These are phyloP conservation scores for Amyelois transitella DNA, from an alignment of 1,140 invertebrate genomes.

Conservation along the genomic window DNA sequence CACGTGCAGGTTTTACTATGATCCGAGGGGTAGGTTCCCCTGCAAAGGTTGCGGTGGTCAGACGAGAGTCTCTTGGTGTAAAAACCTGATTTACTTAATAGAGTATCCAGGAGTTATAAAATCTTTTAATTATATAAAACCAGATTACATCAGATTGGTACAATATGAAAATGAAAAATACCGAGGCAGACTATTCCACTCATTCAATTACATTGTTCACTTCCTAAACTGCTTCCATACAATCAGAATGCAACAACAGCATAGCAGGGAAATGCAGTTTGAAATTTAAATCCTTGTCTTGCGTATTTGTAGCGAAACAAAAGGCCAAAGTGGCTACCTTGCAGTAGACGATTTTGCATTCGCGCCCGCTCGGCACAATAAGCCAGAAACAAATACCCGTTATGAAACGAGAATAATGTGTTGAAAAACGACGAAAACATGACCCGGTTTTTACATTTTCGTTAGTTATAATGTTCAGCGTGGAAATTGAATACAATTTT, in stretches of 20 bases:
- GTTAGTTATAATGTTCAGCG: neutral
- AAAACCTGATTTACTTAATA: too few relatives aligned
- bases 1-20: too few relatives aligned
- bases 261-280: neutral
- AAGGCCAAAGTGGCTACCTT: slow-evolving; percentile 27
- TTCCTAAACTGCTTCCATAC: neutral
- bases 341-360: slow-evolving; percentile 24
- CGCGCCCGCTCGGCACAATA: slow-evolving; percentile 15
- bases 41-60: too few relatives aligned
- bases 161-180: too few relatives aligned
- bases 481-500: neutral
- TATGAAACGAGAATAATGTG: slow-evolving; percentile 3
- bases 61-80: too few relatives aligned
- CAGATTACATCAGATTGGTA: too few relatives aligned
- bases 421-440: neutral
- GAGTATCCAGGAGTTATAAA: too few relatives aligned
- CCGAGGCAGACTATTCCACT: too few relatives aligned
- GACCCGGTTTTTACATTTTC: neutral
- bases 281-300: slow-evolving; percentile 19
- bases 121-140: too few relatives aligned
- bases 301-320: slow-evolving; percentile 24
- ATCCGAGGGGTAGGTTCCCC: too few relatives aligned
- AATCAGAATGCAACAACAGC: neutral
- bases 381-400: slow-evolving; percentile 13
- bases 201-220: neutral